Evolutionary conservation across 2,888 invertebrate genomes (phyloP), one percentile per base, ranked within the genome.

Genomic region (Sipha maydis): DNA sequence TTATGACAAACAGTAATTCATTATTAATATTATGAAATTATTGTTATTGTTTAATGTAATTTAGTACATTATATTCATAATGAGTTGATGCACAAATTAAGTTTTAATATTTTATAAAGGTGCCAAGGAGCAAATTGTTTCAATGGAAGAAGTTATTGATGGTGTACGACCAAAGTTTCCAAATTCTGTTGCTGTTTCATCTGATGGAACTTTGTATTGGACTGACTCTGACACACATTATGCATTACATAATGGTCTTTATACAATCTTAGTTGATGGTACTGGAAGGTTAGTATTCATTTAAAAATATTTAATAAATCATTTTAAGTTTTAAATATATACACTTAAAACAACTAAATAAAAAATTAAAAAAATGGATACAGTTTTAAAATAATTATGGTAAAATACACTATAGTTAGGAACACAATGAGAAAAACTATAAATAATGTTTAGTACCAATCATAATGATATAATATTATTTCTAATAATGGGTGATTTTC

Each of bases 141-240:
- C 95, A 0, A 94, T 94, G 0, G 92, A 94, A 83, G 93, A 94
- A 85, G 93, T 94, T 91, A 94, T 98, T 90, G 94, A 95, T 73
- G 97, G 97, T 8, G 91, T 91, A 78, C 89, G 89, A 56, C 94
- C 96, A 0, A 95, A 93, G 91, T 89, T 96, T 7, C 94, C 96
- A 89, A 98, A 99, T 92, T 93, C 94, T 89, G 91, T 99, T 79
- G 95, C 95, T 88, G 92, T 98, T 67, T 94, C 95, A 82, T 94
- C 94, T 85, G 95, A 96, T 91, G 98, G 97, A 3, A 96, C 96
- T 90, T 93, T 99, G 31, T 98, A 96, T 91, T 97, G 97, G 95
- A 95, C 97, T 0, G 97, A 97, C 91, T 97, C 98, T 0, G 94
- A 94, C 82, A 94, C 94, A 21, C 95, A 96, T 90, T 96, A 95